Base-by-base conservation (phyloP, 2,888 invertebrate genomes). In the Hydroisotoma schaefferi region DNA sequence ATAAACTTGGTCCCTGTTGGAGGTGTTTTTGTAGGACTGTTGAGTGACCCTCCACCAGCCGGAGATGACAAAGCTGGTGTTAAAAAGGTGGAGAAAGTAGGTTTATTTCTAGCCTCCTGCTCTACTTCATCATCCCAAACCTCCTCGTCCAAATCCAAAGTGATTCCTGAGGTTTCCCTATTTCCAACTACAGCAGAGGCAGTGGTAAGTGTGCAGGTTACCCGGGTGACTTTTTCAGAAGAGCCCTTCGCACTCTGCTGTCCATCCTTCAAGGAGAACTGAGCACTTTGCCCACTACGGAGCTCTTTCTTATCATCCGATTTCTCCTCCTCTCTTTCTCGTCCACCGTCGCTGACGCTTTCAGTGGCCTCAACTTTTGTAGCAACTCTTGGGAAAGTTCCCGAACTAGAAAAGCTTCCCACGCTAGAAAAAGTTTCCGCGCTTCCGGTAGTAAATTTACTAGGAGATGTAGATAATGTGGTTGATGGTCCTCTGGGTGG, bases 1-100 rank as follows among this genome's bases (percentile, higher is more conserved):
- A 53, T 53, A 40, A 53, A 53, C 27, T 53, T 53, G 38, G 43
- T 53, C 38, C 53, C 43, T 53, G 53, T 53, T 53, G 53, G 43
- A 27, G 53, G 53, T 4, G 53, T 40, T 43, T 53, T 53, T 46
- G 12, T 12, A 5, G 46, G 46, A 46, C 46, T 46, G 15, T 23
- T 25, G 6, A 25, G 25, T 5, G 46, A 46, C 10, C 12, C 22
- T 22, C 12, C 12, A 12, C 23, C 23, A 46, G 46, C 20, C 12
- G 46, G 46, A 23, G 46, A 12, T 5, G 23, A 10, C n/a, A n/a
- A n/a, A 5, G 46, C 12, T 23, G 23, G 20, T 23, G 46, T 18
- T 46, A 23, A 8, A 15, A 46, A 46, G 4, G 46, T 46, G 6
- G 25, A 23, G 6, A 46, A 23, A 18, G 46, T 40, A n/a, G n/a